Evolutionary conservation across 2,888 invertebrate genomes (phyloP).

Genomic region (Heliconius cydno): DNA sequence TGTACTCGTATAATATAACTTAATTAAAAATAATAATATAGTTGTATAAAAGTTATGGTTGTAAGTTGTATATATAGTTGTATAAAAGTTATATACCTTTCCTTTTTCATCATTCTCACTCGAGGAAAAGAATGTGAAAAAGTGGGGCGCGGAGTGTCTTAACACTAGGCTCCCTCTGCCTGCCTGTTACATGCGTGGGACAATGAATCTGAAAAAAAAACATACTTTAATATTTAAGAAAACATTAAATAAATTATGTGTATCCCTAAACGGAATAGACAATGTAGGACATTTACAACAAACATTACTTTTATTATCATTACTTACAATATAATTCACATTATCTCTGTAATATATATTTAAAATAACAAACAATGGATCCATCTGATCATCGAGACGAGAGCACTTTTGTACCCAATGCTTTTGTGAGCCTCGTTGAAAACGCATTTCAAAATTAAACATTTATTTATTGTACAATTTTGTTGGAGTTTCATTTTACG

Average conservation of each 20-base stretch:
- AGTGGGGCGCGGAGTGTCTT: too few relatives aligned
- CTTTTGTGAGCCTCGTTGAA: constrained; percentile 29
- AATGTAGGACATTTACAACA: not conserved
- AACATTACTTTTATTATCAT: not conserved
- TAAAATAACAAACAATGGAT: constrained; percentile 22
- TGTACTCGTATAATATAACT: not conserved
- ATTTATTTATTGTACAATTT: constrained; percentile 22
- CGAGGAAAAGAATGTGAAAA: too few relatives aligned
- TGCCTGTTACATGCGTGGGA: too few relatives aligned
- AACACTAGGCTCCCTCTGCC: too few relatives aligned
- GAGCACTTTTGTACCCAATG: constrained; percentile 32
- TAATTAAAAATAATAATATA: not conserved
- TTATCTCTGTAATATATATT: constrained; percentile 8
- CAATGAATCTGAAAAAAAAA: too few relatives aligned
- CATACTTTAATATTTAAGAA: too few relatives aligned
- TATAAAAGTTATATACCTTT: too few relatives aligned
- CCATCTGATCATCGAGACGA: constrained; percentile 24
- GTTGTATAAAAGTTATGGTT: not conserved
- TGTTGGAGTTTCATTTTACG: constrained; percentile 10
- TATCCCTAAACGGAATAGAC: too few relatives aligned
- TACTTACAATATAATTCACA: not conserved
- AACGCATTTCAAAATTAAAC: constrained; percentile 34
- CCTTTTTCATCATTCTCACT: too few relatives aligned
- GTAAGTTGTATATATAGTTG: not conserved
- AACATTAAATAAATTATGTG: too few relatives aligned